Conservation (phyloP, 2,797 vertebrate genomes). For the Ptychadena robeensis region DNA sequence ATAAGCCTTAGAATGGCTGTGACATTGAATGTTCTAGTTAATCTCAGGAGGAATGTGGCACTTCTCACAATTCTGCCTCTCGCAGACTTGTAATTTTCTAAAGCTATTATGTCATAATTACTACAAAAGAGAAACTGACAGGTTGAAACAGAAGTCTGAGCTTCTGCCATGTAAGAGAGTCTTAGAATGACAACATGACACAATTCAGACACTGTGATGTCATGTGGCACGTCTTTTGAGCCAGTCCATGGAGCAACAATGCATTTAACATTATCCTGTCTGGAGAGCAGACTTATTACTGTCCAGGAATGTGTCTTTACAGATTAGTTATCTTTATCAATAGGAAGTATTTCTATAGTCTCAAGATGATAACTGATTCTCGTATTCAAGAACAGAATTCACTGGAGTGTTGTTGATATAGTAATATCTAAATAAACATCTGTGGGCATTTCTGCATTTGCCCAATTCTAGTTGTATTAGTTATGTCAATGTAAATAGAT, state of each 20-base stretch:
- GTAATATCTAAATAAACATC: neutral
- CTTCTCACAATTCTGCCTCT: conserved; percentile 65
- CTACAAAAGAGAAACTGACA: conserved; percentile 50
- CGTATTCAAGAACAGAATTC: neutral
- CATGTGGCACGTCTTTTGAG: neutral
- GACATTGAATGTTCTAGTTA: conserved; percentile 60
- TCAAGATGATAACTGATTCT: neutral
- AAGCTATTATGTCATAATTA: conserved; percentile 54
- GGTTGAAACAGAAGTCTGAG: conserved; percentile 34
- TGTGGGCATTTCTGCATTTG: neutral
- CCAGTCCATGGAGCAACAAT: conserved; percentile 1
- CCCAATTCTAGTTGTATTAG: neutral
- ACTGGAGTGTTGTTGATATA: neutral
- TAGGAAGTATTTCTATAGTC: neutral
- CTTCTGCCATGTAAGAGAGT: neutral
- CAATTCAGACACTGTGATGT: conserved; percentile 4
- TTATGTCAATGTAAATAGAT: neutral
- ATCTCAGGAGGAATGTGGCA: conserved; percentile 64
- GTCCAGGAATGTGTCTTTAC: conserved; percentile 19
- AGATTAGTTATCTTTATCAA: neutral
- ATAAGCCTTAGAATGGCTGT: conserved; percentile 21
- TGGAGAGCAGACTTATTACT: conserved; percentile 20
- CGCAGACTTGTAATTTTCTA: conserved; percentile 19
- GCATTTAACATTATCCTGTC: conserved; percentile 4
- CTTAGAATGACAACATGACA: neutral